These are phyloP conservation scores for Tetranychus truncatus DNA, from an alignment of 2,888 invertebrate species.

Conservation along the genomic window DNA sequence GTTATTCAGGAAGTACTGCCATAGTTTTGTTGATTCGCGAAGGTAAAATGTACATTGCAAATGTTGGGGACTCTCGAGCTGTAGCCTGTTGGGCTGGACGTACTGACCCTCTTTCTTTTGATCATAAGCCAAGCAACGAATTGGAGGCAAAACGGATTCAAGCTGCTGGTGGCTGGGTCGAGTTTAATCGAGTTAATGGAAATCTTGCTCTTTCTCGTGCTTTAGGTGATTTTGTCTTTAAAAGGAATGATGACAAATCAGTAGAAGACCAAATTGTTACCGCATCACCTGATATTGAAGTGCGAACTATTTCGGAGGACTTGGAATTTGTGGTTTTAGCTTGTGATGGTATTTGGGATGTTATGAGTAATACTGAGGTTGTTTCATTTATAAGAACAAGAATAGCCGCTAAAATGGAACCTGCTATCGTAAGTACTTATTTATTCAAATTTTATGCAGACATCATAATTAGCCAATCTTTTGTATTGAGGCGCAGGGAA, in stretches of 20 bases:
- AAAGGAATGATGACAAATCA: constrained; percentile 61
- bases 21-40: constrained; percentile 48
- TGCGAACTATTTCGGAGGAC: constrained; percentile 57
- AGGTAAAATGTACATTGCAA: constrained; percentile 69
- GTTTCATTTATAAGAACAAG: constrained; percentile 68
- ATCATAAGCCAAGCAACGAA: constrained; percentile 88
- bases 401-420: constrained; percentile 61
- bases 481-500: too few species aligned
- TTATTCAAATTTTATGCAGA: neutral
- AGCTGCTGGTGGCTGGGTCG: constrained; percentile 92
- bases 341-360: constrained; percentile 99
- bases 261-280: constrained; percentile 82
- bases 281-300: constrained; percentile 84
- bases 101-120: constrained; percentile 57
- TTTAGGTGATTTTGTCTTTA: constrained; percentile 90
- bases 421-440: constrained; percentile 45
- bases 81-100: constrained; percentile 67
- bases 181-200: constrained; percentile 34
- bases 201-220: constrained; percentile 88
- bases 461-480: neutral
- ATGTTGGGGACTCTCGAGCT: constrained; percentile 90
- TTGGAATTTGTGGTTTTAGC: constrained; percentile 93
- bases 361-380: constrained; percentile 83
- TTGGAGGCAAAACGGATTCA: constrained; percentile 65
- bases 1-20: constrained; percentile 25